These are phyloP conservation scores for Mesorhabditis sp. DNA, from an alignment of 2,888 invertebrate species.

Conservation along the genomic window DNA sequence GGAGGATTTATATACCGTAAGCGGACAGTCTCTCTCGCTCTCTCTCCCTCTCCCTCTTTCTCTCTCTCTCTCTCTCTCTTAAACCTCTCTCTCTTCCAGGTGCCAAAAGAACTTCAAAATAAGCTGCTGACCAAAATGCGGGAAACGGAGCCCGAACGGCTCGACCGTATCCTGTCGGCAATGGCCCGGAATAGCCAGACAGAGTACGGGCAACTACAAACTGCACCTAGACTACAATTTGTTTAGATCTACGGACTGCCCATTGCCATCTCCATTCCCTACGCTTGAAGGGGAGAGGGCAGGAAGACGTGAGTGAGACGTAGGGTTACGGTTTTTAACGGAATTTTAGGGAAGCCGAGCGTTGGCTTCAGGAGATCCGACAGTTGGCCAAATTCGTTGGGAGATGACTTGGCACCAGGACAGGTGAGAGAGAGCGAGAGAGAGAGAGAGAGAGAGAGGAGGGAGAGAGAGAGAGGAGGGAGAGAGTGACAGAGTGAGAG, in stretches of 20 bases:
- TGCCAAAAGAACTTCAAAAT: slow-evolving; percentile 78
- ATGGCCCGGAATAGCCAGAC: neutral
- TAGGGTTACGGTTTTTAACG: neutral
- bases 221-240: neutral
- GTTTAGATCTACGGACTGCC: slow-evolving; percentile 10
- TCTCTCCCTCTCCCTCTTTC: neutral
- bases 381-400: slow-evolving; percentile 5
- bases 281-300: slow-evolving; percentile 29
- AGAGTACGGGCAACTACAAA: neutral
- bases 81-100: slow-evolving; percentile 53
- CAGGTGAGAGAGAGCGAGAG: neutral
- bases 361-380: neutral
- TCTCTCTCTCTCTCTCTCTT: too few relatives aligned
- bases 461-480: too few relatives aligned
- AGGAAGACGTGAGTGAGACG: neutral
- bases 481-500: too few relatives aligned
- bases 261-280: slow-evolving; percentile 30
- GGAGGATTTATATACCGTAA: slow-evolving; percentile 70
- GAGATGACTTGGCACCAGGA: neutral
- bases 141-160: slow-evolving; percentile 77
- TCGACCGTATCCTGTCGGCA: slow-evolving; percentile 68
- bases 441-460: too few relatives aligned
- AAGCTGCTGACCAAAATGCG: slow-evolving; percentile 81
- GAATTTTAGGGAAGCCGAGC: neutral
- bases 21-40: neutral